Evolutionary conservation across 2,888 invertebrate genomes (phyloP), one percentile per base, ranked within the genome.

Genomic region (Oligia fasciuncula): DNA sequence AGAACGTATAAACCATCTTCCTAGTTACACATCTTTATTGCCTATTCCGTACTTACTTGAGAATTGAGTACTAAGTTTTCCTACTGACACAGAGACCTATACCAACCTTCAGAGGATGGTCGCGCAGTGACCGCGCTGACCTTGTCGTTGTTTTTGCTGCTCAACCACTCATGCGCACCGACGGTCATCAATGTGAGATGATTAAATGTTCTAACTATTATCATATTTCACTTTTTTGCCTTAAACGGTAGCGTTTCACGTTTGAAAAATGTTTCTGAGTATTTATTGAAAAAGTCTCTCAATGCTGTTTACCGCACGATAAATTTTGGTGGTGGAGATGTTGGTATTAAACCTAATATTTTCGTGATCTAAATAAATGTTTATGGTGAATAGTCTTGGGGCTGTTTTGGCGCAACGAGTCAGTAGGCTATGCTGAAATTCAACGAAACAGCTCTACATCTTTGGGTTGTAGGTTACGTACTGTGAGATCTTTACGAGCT

Each of bases 111-210:
- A 85, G 60, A 85, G 77, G 87, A 91, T 87, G 89, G 88, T 84
- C 86, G 83, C 69, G 60, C 17, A 80, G 82, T 89, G 91, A 92
- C 91, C 93, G 85, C 90, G 80, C 62, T 85, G 90, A 90, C 94
- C 94, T 94, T 93, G 93, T 85, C 82, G 78, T 78, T 81, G 91
- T 94, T 94, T 94, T 94, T 93, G 92, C 91, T 80, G 76, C 81
- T 86, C 81, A 82, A 76, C 91, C 91, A 92, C 86, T 93, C 92
- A 92, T 89, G 91, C 93, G 89, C 85, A 87, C 83, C 77, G 76
- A 81, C 82, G 87, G 83, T 85, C 80, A 86, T 84, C 85, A 76
- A 79, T 75, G 84, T 73, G 69, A 70, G 66, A 73, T 79, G 46
- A 71, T 74, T 76, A 62, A 80, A 74, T 46, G 35, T 14, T 81